Conservation (phyloP, 30 jellyfish, hydroid and myxozoan species). For the Sanderia malayensis region DNA sequence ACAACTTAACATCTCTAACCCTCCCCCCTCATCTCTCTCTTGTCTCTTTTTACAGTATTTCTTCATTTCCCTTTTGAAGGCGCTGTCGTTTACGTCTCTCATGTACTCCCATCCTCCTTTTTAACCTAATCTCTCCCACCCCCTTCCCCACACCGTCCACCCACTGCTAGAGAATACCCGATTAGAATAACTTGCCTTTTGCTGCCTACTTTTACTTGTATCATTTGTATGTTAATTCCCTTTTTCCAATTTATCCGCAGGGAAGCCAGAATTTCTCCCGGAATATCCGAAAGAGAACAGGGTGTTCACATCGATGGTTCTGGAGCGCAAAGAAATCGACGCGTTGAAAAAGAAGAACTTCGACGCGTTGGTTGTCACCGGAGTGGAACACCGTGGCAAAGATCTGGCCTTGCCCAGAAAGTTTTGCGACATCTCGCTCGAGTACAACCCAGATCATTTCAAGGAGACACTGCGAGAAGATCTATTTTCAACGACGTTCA, state of each 20-base stretch:
- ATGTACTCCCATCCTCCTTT: no score
- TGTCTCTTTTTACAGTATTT: no score
- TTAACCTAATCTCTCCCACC: no score
- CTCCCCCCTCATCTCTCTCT: not conserved
- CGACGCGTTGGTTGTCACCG: constrained; percentile 46
- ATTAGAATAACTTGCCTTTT: no score
- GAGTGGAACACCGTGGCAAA: constrained; percentile 29
- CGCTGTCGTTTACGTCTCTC: no score
- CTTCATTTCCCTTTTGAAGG: no score
- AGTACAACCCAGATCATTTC: constrained; percentile 26
- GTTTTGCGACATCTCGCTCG: constrained; percentile 34
- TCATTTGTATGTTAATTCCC: no score
- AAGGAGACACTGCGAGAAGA: not conserved
- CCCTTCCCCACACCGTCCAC: no score
- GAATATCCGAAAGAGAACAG: not conserved
- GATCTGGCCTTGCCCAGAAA: constrained; percentile 21
- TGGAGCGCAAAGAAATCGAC: constrained; percentile 4
- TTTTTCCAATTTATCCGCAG: no score
- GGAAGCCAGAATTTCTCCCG: constrained; percentile 28
- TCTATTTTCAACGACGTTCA: constrained; percentile 13
- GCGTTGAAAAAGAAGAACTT: constrained; percentile 4
- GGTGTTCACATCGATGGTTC: constrained; percentile 5
- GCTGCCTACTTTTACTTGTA: no score
- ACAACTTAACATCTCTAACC: not conserved
- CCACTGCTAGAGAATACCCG: no score